These are phyloP conservation scores for Drosophila hydei DNA, from an alignment of 1,140 invertebrate genomes.

Conservation along the genomic window DNA sequence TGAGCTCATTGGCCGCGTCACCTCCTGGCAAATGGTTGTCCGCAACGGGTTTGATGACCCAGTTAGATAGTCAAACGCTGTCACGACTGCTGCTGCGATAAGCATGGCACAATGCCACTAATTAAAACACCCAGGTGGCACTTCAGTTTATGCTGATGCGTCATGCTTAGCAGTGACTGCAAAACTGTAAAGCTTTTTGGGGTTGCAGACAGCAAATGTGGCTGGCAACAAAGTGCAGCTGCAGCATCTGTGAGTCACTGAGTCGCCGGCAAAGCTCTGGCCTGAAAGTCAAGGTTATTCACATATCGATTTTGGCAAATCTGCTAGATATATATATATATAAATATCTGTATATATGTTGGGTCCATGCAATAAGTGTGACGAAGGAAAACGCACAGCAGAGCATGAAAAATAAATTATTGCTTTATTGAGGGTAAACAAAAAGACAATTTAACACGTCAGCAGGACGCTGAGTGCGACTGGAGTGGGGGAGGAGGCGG, in stretches of 20 bases:
- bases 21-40: background rate
- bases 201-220: slow-evolving; percentile 36
- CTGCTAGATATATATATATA: slow-evolving; percentile 7
- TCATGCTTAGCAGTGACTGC: slow-evolving; percentile 21
- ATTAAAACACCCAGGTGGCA: slow-evolving; percentile 57
- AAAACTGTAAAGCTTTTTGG: slow-evolving; percentile 45
- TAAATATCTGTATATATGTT: background rate
- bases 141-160: slow-evolving; percentile 39
- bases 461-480: slow-evolving; percentile 71
- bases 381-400: slow-evolving; percentile 52
- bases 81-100: slow-evolving; percentile 32
- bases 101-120: slow-evolving; percentile 44
- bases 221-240: slow-evolving; percentile 51
- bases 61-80: slow-evolving; percentile 56
- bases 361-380: background rate
- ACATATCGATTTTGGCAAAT: slow-evolving; percentile 56
- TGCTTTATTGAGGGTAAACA: slow-evolving; percentile 81
- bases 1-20: background rate
- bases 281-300: slow-evolving; percentile 58
- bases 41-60: slow-evolving; percentile 44
- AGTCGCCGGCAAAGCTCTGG: slow-evolving; percentile 48
- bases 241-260: slow-evolving; percentile 10
- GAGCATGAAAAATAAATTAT: slow-evolving; percentile 82
- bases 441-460: slow-evolving; percentile 82
- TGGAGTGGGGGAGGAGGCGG: background rate